Percentiles rank a stretch among this genome's conserved stretches.
These are phyloP conservation scores for Alentia gelatinosa DNA, from an alignment of 2,888 invertebrate species.

Conservation along the genomic window DNA sequence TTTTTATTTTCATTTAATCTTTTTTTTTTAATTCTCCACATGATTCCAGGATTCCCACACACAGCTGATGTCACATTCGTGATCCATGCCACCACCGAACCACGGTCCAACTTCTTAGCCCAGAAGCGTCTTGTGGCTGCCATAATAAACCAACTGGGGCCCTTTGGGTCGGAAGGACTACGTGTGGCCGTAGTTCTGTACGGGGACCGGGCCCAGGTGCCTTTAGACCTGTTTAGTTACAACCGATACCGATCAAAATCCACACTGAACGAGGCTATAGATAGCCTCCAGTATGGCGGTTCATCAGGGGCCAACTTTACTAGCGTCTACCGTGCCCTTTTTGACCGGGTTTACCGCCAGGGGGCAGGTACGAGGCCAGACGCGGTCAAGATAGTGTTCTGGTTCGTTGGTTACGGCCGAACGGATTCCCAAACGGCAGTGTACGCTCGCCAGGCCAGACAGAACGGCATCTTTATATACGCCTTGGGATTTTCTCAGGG, in stretches of 20 bases:
- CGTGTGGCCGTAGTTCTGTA: background rate
- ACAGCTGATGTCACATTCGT: conserved; percentile 20
- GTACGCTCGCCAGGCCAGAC: background rate
- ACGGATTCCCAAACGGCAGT: background rate
- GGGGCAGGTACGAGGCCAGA: background rate
- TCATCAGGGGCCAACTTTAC: background rate
- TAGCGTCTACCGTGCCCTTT: background rate
- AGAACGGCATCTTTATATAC: background rate
- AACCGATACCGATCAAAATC: background rate
- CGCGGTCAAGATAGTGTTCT: background rate
- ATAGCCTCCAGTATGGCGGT: background rate
- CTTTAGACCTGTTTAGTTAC: background rate
- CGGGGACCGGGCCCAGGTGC: background rate
- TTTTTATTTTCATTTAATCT: too few species aligned
- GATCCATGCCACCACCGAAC: background rate
- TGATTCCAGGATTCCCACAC: background rate
- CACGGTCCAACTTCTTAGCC: background rate
- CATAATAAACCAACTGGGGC: background rate
- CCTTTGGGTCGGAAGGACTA: background rate
- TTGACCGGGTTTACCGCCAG: background rate
- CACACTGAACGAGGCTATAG: background rate
- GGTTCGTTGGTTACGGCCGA: conserved; percentile 27
- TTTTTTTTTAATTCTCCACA: background rate
- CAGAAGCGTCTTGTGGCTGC: background rate
- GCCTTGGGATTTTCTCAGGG: background rate